Evolutionary conservation across 2,797 vertebrate species (phyloP).

Genomic region (Amblyopsis hoosieri): DNA sequence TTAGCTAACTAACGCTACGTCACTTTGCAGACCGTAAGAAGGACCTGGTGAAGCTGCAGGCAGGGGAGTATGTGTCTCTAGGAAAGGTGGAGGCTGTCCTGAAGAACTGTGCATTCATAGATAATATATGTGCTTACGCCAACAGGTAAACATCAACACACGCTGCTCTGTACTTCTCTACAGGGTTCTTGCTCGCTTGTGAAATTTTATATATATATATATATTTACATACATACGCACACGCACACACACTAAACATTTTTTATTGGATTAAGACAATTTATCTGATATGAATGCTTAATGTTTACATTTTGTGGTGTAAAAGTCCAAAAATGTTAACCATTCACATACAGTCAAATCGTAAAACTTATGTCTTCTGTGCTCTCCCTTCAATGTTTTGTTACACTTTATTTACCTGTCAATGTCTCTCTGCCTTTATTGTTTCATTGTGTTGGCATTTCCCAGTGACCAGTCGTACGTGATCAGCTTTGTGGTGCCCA

Average conservation of each 20-base stretch:
- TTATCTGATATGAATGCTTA: no score
- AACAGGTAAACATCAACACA: constrained; percentile 83
- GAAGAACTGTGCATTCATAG: constrained; percentile 91
- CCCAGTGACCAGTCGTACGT: constrained; percentile 94
- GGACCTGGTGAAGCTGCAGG: constrained; percentile 95
- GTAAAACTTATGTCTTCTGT: no score
- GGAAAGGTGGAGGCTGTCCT: constrained; percentile 95
- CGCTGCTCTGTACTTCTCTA: not conserved
- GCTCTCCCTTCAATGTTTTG: not conserved
- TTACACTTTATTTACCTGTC: no score
- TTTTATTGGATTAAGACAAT: no score
- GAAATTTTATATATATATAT: no score
- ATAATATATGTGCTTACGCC: constrained; percentile 97
- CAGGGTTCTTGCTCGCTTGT: not conserved
- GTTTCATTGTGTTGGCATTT: constrained; percentile 15
- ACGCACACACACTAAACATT: no score
- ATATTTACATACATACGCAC: no score
- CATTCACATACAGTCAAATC: no score
- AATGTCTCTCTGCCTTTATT: not conserved
- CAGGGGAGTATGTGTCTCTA: constrained; percentile 97
- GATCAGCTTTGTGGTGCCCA: constrained; percentile 96
- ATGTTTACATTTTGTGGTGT: no score
- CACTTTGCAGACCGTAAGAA: constrained; percentile 90
- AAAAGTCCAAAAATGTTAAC: not conserved
- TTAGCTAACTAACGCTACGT: not conserved